These are phyloP conservation scores for Mastacembelus armatus DNA, from an alignment of 2,797 vertebrate species.

Conservation along the genomic window DNA sequence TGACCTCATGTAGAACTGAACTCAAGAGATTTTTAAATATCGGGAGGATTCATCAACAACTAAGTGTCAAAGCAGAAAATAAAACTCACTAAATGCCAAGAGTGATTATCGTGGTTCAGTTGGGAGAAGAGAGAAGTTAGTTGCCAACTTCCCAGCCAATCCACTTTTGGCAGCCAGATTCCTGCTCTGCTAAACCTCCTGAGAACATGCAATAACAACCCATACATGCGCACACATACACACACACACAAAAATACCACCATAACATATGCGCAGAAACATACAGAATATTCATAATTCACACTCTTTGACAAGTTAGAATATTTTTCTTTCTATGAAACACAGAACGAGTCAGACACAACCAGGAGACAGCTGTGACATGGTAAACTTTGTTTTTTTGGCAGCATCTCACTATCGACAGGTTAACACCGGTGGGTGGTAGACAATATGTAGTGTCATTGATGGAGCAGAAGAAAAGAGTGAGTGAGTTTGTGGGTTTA, in stretches of 20 bases:
- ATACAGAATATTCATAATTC: constrained; percentile 76
- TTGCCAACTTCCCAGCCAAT: constrained; percentile 83
- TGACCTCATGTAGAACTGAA: constrained; percentile 61
- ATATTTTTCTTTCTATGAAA: constrained; percentile 58
- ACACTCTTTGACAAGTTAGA: constrained; percentile 65
- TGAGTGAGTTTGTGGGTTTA: constrained; percentile 35
- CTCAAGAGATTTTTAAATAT: constrained; percentile 66
- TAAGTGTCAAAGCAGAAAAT: constrained; percentile 81
- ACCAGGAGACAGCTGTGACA: constrained; percentile 77
- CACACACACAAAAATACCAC: constrained; percentile 53
- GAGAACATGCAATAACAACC: constrained; percentile 76
- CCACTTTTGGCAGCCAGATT: constrained; percentile 80
- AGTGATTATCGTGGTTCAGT: constrained; percentile 83
- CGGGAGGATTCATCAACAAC: constrained; percentile 79
- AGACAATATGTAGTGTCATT: constrained; percentile 84
- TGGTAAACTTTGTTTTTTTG: constrained; percentile 76
- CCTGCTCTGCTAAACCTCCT: constrained; percentile 78
- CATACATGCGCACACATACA: constrained; percentile 42
- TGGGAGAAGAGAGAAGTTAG: constrained; percentile 80
- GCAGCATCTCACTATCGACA: constrained; percentile 68
- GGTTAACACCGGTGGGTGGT: constrained; percentile 83
- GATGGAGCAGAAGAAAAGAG: constrained; percentile 75
- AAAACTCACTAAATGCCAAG: constrained; percentile 82
- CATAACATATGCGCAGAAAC: constrained; percentile 76
- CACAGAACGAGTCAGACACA: constrained; percentile 55